Percentiles rank a stretch among this genome's conserved stretches.
phyloP scores from a whole-genome alignment of 1,140 invertebrate genomes.

The Varroa destructor region DNA sequence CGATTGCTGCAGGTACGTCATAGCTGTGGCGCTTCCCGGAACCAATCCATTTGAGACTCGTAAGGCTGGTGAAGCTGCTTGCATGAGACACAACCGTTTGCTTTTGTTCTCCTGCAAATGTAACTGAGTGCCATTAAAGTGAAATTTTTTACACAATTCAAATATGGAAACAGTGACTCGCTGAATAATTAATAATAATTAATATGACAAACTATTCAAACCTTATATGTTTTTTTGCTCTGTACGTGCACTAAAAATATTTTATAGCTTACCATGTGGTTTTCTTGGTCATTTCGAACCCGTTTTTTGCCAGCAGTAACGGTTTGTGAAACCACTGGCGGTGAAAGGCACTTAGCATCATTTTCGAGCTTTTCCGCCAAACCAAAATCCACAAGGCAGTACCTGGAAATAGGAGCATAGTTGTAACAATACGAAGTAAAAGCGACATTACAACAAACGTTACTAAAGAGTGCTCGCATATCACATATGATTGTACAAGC shows the following conservation, averaged over 20 bases:
- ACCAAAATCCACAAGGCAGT: conserved; percentile 71
- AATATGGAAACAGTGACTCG: no score
- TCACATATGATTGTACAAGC: not conserved
- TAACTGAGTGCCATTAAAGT: no score
- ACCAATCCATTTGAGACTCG: conserved; percentile 3
- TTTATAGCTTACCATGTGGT: conserved; percentile 1
- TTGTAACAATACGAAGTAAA: not conserved
- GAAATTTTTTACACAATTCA: no score
- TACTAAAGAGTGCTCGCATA: conserved; percentile 6
- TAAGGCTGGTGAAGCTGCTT: not conserved
- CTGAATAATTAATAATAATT: no score
- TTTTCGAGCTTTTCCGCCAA: conserved; percentile 52
- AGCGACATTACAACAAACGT: conserved; percentile 29
- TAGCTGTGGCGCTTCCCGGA: not conserved
- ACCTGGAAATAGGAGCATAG: conserved; percentile 40
- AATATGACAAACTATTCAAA: no score
- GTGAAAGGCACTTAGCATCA: conserved; percentile 20
- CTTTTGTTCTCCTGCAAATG: conserved; percentile 13
- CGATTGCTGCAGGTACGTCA: no score
- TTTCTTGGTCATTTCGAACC: conserved; percentile 12
- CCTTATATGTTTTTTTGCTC: no score
- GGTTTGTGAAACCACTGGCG: not conserved
- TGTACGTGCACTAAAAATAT: no score
- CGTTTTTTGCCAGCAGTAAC: conserved; percentile 6
- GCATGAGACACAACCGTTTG: conserved; percentile 13